Evolutionary conservation across 2,888 invertebrate species (phyloP), one percentile per base, ranked within the genome.

Genomic region (Cephus sareptanus): DNA sequence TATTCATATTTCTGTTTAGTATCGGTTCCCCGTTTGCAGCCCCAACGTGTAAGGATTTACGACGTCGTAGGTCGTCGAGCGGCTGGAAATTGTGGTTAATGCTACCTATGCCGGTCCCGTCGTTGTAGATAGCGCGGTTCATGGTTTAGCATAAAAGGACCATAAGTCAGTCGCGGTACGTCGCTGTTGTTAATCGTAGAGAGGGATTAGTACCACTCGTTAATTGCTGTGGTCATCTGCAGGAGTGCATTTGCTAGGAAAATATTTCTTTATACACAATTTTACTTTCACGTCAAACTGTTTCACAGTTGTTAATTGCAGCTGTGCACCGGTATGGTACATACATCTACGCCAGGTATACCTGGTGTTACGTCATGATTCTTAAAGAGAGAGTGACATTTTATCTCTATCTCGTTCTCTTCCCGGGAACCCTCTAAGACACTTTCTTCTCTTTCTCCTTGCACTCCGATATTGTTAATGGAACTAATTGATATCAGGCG

Each of bases 41-140:
- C 75, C 75, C 75, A 33, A 70, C 76, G 77, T 73, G 77, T 73
- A 74, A 77, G 82, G 85, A 88, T 87, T 87, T 87, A 87, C 83
- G 84, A 85, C 85, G 84, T 86, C 85, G 85, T 86, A 87, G 84
- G 84, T 86, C 81, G 80, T 83, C 80, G 79, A 76, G 78, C 80
- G 75, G 79, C 82, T 82, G 82, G 82, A 85, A 85, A 82, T 85
- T 80, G 74, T 78, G 73, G 76, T 79, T 80, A 77, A 80, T 81
- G 81, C 79, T 31, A 33, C 33, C 71, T 9, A 23, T 71, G 71
- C 15, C n/a, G 12, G 71, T 23, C 23, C 56, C 23, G 56, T 23
- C 6, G 56, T 34, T 30, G 71, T 13, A 31, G 71, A 71, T 71
- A 71, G 30, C 69, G 76, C 76, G 74, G 37, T 73, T 70, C 73